Evolutionary conservation across 64 coral and sea anemone genomes (phyloP).

Genomic region (Pocillopora verrucosa): DNA sequence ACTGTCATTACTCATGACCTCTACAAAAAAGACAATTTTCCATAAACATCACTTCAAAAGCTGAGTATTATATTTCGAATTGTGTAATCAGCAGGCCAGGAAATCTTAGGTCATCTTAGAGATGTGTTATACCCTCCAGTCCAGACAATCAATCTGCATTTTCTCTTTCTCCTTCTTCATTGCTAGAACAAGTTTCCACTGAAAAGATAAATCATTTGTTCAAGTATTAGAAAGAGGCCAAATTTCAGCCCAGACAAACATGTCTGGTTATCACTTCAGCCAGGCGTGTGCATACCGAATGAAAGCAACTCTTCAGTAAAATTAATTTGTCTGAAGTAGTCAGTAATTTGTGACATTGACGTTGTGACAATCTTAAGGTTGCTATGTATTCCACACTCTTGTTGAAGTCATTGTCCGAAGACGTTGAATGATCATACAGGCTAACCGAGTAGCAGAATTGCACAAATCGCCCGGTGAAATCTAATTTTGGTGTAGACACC

Average conservation of each 20-base stretch:
- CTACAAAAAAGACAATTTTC: constrained; percentile 77
- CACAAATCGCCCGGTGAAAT: constrained; percentile 53
- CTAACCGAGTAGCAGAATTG: constrained; percentile 56
- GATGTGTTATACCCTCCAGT: constrained; percentile 71
- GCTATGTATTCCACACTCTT: constrained; percentile 76
- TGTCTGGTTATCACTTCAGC: constrained; percentile 65
- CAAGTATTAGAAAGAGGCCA: constrained; percentile 58
- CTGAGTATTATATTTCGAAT: constrained; percentile 79
- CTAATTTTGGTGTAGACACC: too few relatives aligned
- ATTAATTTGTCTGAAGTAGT: constrained; percentile 64
- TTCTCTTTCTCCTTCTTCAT: constrained; percentile 77
- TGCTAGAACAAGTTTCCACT: constrained; percentile 69
- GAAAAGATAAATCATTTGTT: constrained; percentile 70
- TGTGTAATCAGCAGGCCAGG: constrained; percentile 72
- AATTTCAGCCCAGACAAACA: constrained; percentile 75
- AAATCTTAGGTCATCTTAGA: constrained; percentile 79
- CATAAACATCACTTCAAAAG: constrained; percentile 78
- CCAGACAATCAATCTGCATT: constrained; percentile 72
- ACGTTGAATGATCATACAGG: constrained; percentile 66
- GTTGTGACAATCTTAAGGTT: too few relatives aligned
- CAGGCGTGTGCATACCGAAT: not conserved
- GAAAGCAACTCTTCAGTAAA: constrained; percentile 65
- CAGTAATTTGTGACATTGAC: constrained; percentile 82
- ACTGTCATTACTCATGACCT: constrained; percentile 67
- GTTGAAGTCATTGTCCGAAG: constrained; percentile 69